Evolutionary conservation across 1,140 invertebrate genomes (phyloP).

Genomic region (Hestina assimilis): DNA sequence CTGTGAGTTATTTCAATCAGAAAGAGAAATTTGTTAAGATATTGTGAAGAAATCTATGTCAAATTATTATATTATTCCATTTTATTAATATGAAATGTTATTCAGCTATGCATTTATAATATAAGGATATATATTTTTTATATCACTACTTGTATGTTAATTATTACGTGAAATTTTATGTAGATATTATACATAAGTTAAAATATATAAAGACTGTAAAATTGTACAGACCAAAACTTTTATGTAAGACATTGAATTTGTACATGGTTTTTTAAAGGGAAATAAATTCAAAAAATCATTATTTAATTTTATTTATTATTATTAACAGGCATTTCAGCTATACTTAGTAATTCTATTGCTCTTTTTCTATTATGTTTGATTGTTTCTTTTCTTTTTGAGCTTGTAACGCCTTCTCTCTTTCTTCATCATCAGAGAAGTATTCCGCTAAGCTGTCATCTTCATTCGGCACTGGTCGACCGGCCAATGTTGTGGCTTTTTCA

Average conservation of each 20-base stretch:
- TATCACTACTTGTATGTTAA: too few species aligned
- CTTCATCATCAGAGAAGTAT: conserved; percentile 75
- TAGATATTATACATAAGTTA: not conserved
- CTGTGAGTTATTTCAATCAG: conserved; percentile 66
- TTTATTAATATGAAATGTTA: not conserved
- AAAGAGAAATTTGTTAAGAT: conserved; percentile 65
- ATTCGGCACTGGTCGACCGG: conserved; percentile 40
- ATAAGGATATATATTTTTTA: not conserved
- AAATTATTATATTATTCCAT: not conserved
- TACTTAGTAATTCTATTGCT: conserved; percentile 52
- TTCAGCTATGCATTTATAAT: not conserved
- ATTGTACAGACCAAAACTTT: not conserved
- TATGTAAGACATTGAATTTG: not conserved
- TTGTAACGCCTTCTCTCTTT: conserved; percentile 60
- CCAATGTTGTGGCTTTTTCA: conserved; percentile 54
- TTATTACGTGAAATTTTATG: too few species aligned
- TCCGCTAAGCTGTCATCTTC: conserved; percentile 63
- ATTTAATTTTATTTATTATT: conserved; percentile 46
- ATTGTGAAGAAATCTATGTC: conserved; percentile 33
- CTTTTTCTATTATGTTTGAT: conserved; percentile 47
- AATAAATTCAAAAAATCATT: conserved; percentile 21
- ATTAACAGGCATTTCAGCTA: conserved; percentile 40
- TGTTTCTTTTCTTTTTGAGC: conserved; percentile 57
- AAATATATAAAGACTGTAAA: not conserved
- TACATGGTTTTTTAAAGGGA: conserved; percentile 10